A percentile compares a stretch with the other conserved stretches of the same genome.
Conservation (phyloP, 2,888 invertebrate species). For the Stenchaetothrips biformis region DNA sequence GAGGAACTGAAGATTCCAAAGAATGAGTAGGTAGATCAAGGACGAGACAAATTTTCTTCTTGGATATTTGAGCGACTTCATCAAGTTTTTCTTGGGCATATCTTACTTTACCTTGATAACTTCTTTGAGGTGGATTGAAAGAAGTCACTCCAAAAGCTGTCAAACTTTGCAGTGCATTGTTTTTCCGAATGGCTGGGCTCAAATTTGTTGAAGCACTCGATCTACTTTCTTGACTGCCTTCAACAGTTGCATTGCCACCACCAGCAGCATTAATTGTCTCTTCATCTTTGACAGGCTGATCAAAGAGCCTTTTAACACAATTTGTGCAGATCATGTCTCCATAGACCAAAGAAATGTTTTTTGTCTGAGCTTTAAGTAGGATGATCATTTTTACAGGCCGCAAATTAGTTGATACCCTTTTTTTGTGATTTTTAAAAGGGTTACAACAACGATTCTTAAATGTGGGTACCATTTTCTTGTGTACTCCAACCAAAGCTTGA, state of each 20-base stretch:
- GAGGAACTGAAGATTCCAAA: background rate
- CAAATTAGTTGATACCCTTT: background rate
- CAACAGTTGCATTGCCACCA: background rate
- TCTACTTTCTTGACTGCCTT: background rate
- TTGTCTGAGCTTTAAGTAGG: background rate
- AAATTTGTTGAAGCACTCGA: background rate
- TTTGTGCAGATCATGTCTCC: background rate
- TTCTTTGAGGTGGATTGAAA: background rate
- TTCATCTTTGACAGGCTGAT: background rate
- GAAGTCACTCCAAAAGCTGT: background rate
- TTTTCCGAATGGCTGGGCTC: background rate
- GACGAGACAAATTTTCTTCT: background rate
- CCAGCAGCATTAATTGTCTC: background rate
- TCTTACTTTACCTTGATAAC: background rate
- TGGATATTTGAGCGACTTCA: background rate
- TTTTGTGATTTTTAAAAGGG: background rate
- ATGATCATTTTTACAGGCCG: background rate
- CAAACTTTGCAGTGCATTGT: background rate
- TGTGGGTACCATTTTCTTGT: background rate
- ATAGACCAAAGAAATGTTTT: background rate
- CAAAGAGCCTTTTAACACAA: background rate
- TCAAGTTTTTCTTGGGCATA: background rate
- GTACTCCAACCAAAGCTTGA: background rate
- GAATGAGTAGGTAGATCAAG: background rate
- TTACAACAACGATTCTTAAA: background rate